phyloP scores from a whole-genome alignment of 2,113 vertebrate genomes.

The Ondatra zibethicus region DNA sequence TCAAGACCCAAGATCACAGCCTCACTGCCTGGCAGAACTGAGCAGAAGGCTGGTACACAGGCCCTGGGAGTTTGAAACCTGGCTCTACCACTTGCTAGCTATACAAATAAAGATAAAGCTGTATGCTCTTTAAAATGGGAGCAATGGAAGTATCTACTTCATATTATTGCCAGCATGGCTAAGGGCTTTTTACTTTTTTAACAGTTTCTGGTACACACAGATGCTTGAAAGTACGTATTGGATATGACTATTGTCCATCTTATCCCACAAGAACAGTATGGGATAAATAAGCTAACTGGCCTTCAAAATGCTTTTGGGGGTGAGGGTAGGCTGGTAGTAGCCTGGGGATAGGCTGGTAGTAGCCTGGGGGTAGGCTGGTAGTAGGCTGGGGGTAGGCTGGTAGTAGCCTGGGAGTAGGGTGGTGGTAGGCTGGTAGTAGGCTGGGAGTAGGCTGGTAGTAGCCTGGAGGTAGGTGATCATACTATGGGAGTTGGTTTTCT shows the following conservation, averaged over 20 bases:
- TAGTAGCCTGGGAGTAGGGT: no score
- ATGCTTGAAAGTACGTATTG: not conserved
- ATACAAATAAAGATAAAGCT: not conserved
- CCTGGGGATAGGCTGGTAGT: no score
- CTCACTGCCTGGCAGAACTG: not conserved
- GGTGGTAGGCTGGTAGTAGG: no score
- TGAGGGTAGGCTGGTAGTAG: not conserved
- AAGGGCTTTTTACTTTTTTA: not conserved
- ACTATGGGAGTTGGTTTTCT: not conserved
- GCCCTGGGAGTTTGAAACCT: not conserved
- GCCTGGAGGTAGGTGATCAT: not conserved
- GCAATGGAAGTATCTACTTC: not conserved
- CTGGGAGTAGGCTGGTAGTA: not conserved
- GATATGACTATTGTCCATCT: not conserved
- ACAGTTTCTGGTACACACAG: not conserved
- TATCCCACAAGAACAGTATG: not conserved
- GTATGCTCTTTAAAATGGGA: not conserved
- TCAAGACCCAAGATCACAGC: not conserved
- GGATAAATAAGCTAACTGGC: not conserved
- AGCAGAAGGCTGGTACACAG: not conserved
- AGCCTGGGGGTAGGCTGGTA: not conserved
- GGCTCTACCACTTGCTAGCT: not conserved
- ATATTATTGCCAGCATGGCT: not conserved
- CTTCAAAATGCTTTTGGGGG: not conserved
- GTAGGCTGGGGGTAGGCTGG: not conserved